Evolutionary conservation across 2,797 vertebrate genomes (phyloP).

Genomic region (Hippocampus kuda): DNA sequence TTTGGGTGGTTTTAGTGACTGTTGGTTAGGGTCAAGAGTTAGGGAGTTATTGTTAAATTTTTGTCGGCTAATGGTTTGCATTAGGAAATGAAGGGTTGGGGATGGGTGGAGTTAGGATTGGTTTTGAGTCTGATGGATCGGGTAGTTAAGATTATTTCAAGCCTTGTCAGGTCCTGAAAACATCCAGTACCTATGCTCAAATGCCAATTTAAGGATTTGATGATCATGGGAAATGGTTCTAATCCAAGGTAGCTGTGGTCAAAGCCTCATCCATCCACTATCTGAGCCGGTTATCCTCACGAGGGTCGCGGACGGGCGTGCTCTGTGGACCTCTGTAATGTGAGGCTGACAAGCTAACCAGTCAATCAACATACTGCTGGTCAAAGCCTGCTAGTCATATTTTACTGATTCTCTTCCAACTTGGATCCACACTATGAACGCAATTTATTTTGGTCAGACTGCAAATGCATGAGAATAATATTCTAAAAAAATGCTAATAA

Average conservation of each 20-base stretch:
- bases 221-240: not conserved
- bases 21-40: no score
- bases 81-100: not conserved
- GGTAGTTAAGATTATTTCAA: not conserved
- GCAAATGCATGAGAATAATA: not conserved
- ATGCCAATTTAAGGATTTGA: not conserved
- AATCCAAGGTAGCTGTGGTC: not conserved
- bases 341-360: no score
- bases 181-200: not conserved
- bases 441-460: not conserved
- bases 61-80: not conserved
- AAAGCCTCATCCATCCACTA: not conserved
- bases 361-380: no score
- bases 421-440: not conserved
- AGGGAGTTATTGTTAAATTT: no score
- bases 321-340: no score
- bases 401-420: not conserved
- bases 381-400: no score
- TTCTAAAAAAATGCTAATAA: not conserved
- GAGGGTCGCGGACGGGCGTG: no score
- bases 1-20: no score
- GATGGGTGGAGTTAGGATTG: not conserved
- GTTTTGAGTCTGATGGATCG: not conserved
- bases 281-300: no score
- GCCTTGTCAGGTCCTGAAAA: not conserved